phyloP scores from a whole-genome alignment of 2,888 invertebrate genomes.

The Torymus auratus region DNA sequence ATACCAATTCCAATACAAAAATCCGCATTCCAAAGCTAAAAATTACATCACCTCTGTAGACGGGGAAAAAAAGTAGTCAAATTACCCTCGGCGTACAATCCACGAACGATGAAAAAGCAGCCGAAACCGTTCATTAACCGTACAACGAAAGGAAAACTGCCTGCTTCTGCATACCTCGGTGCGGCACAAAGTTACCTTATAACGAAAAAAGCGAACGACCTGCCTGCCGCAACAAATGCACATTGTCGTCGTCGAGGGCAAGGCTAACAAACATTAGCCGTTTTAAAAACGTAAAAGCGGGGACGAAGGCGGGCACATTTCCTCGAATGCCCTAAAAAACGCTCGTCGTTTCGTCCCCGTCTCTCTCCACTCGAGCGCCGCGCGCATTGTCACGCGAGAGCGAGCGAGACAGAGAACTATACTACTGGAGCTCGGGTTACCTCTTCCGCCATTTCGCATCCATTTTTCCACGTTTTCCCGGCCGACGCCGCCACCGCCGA shows the following conservation, averaged over 20 bases:
- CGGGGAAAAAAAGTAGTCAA: too few relatives aligned
- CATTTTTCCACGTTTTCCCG: constrained; percentile 22
- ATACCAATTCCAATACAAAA: too few relatives aligned
- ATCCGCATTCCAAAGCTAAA: too few relatives aligned
- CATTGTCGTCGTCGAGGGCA: constrained; percentile 19
- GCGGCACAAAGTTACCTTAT: too few relatives aligned
- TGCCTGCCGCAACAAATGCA: not conserved
- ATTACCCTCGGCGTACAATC: not conserved
- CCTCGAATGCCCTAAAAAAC: constrained; percentile 31
- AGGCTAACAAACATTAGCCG: constrained; percentile 45
- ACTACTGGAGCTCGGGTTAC: not conserved
- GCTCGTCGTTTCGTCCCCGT: not conserved
- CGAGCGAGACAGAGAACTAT: too few relatives aligned
- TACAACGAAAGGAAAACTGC: too few relatives aligned
- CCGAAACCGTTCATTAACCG: too few relatives aligned
- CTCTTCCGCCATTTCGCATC: constrained; percentile 6
- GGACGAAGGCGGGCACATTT: not conserved
- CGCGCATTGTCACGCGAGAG: not conserved
- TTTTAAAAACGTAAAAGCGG: constrained; percentile 10
- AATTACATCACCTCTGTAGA: too few relatives aligned
- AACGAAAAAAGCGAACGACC: not conserved
- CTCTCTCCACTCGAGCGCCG: constrained; percentile 14
- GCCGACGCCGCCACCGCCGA: too few relatives aligned
- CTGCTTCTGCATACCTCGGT: too few relatives aligned
- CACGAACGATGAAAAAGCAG: not conserved